Conservation (phyloP, 1,140 invertebrate species). For the Eurosta solidaginis region DNA sequence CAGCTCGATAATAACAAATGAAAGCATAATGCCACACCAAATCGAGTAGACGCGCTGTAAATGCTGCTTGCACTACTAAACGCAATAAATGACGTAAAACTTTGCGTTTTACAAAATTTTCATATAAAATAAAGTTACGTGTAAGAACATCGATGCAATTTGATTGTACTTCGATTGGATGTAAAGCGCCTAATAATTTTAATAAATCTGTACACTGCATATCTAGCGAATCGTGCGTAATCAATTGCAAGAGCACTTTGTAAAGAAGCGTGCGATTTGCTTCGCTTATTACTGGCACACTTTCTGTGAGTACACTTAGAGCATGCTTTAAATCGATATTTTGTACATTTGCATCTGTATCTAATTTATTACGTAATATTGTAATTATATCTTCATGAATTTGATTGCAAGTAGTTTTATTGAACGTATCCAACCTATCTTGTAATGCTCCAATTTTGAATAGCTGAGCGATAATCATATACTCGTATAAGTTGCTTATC, state of each 20-base stretch:
- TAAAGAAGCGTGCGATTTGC: too few species aligned
- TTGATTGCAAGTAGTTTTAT: neutral
- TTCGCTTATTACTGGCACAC: slow-evolving; percentile 43
- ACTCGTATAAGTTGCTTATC: slow-evolving; percentile 45
- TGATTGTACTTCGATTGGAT: too few species aligned
- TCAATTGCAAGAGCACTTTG: too few species aligned
- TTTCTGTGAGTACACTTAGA: slow-evolving; percentile 42
- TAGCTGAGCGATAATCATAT: slow-evolving; percentile 45
- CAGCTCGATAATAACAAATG: slow-evolving; percentile 45
- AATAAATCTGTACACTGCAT: slow-evolving; percentile 46
- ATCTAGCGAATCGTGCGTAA: slow-evolving; percentile 42
- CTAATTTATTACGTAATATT: too few species aligned
- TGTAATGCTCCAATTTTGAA: slow-evolving; percentile 38
- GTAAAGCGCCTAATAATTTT: too few species aligned
- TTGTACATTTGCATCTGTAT: too few species aligned
- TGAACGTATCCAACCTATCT: neutral
- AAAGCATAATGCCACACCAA: slow-evolving; percentile 46
- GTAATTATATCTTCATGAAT: too few species aligned
- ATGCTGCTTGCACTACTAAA: slow-evolving; percentile 52
- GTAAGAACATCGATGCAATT: too few species aligned
- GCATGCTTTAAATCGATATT: too few species aligned
- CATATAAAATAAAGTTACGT: too few species aligned
- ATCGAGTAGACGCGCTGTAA: slow-evolving; percentile 48
- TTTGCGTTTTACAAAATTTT: too few species aligned
- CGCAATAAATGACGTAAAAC: too few species aligned